These are phyloP conservation scores for Zaprionus bogoriensis DNA, from an alignment of 2,888 invertebrate genomes.

Conservation along the genomic window DNA sequence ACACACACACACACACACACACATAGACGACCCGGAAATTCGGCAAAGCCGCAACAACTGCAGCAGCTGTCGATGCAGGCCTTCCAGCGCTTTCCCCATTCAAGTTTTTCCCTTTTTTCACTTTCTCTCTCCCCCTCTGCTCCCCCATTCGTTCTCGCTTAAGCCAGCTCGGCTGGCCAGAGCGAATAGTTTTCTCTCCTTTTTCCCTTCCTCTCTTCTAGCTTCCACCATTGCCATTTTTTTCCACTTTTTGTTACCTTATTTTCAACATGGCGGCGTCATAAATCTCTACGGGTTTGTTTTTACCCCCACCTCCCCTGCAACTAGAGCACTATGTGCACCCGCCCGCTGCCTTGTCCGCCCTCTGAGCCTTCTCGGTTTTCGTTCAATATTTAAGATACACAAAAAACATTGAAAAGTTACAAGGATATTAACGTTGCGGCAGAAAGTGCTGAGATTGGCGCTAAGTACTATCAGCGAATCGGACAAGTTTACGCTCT, in stretches of 20 bases:
- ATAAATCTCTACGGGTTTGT: neutral
- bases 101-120: neutral
- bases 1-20: neutral
- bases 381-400: neutral
- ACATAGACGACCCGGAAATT: neutral
- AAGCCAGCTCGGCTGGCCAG: neutral
- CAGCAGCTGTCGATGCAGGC: conserved; percentile 33
- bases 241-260: conserved; percentile 1
- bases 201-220: neutral
- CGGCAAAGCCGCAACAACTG: conserved; percentile 20
- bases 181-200: neutral
- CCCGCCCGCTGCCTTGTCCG: neutral
- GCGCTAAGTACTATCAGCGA: too few species aligned
- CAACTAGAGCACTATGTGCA: neutral
- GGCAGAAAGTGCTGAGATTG: neutral
- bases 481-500: neutral
- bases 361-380: neutral
- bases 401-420: neutral
- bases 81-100: conserved; percentile 10
- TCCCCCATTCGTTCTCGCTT: neutral
- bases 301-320: neutral
- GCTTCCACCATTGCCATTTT: neutral
- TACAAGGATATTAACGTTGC: neutral
- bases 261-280: conserved; percentile 20
- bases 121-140: neutral